phyloP scores from a whole-genome alignment of 2,113 vertebrate species.

The Anser brachyrhynchus region DNA sequence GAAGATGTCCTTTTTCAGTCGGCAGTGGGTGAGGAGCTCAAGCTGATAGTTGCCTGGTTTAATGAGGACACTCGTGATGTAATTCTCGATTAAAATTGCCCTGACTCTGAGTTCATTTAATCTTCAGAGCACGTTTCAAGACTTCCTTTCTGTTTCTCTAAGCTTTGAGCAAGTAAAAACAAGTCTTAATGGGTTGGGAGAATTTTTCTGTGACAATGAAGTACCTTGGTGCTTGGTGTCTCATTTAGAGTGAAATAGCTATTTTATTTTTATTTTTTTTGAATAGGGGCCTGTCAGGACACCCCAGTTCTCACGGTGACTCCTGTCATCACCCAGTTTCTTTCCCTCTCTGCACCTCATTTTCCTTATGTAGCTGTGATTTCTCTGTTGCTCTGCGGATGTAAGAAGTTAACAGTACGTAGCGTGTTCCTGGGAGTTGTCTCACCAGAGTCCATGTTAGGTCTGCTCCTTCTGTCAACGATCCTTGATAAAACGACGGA shows the following conservation, averaged over 20 bases:
- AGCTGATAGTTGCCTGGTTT: not conserved
- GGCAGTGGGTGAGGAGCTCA: not conserved
- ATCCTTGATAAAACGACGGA: rapidly evolving
- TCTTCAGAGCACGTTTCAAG: not conserved
- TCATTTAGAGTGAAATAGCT: not conserved
- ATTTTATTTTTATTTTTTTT: not conserved
- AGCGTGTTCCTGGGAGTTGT: not conserved
- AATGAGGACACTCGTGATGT: not conserved
- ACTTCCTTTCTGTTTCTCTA: not conserved
- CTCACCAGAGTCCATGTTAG: rapidly evolving
- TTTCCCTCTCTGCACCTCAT: not conserved
- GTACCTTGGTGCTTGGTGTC: not conserved
- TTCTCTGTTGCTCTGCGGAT: not conserved
- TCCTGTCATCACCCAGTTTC: rapidly evolving
- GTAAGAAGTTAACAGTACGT: not conserved
- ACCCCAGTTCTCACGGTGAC: not conserved
- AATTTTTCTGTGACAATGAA: not conserved
- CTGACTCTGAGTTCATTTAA: not conserved
- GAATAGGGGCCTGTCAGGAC: not conserved
- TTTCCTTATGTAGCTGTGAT: not conserved
- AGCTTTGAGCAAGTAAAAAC: not conserved
- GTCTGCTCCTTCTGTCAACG: not conserved
- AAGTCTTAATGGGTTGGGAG: not conserved
- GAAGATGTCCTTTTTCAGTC: not conserved
- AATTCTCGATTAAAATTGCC: not conserved